These are phyloP conservation scores for Patella vulgata DNA, from an alignment of 1,140 invertebrate species.

Conservation along the genomic window DNA sequence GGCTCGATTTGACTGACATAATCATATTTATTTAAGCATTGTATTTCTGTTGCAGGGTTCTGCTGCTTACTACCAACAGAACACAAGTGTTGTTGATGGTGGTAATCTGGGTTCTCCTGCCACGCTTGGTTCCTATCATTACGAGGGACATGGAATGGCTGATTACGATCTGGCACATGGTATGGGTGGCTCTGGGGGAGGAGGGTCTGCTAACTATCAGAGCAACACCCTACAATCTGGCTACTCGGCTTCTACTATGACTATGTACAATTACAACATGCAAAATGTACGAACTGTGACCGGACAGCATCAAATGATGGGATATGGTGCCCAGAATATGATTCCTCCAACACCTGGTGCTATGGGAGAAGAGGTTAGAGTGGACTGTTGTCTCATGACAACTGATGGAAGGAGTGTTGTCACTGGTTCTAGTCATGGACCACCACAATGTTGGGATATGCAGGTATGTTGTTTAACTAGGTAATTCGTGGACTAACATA, in stretches of 20 bases:
- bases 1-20: too few relatives aligned
- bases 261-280: conserved; percentile 50
- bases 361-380: conserved; percentile 60
- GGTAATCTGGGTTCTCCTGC: conserved; percentile 6
- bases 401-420: conserved; percentile 60
- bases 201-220: conserved; percentile 36
- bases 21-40: too few relatives aligned
- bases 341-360: conserved; percentile 50
- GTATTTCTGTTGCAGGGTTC: too few relatives aligned
- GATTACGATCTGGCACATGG: conserved; percentile 49
- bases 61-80: conserved; percentile 10
- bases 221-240: conserved; percentile 40
- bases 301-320: conserved; percentile 45
- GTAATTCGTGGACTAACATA: neutral
- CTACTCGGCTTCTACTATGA: conserved; percentile 43
- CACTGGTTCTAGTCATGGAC: conserved; percentile 63
- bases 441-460: conserved; percentile 68
- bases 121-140: conserved; percentile 29
- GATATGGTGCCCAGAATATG: conserved; percentile 25
- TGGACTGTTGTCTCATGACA: conserved; percentile 65
- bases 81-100: conserved; percentile 20
- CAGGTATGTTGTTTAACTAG: conserved; percentile 43
- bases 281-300: conserved; percentile 45
- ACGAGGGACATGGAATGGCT: conserved; percentile 31
- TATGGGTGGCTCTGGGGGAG: conserved; percentile 15